Percentiles rank a stretch among this genome's conserved stretches.
These are phyloP conservation scores for Cyanoderma ruficeps DNA, from an alignment of 2,113 vertebrate genomes.

Conservation along the genomic window DNA sequence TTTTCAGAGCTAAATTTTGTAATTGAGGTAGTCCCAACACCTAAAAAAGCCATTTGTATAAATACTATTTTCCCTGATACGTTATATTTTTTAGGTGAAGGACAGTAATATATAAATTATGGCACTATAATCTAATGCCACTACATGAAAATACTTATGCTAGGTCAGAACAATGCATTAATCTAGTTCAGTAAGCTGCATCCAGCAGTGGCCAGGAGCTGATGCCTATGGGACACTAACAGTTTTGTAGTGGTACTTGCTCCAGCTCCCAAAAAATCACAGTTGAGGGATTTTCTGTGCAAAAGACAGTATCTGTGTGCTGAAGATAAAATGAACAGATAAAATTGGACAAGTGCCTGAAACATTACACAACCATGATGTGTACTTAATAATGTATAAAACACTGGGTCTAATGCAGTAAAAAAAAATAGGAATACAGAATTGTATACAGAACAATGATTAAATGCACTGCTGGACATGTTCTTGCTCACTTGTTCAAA, in stretches of 20 bases:
- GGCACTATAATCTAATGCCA: neutral
- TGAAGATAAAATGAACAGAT: neutral
- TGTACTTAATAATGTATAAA: neutral
- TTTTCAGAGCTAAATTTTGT: neutral
- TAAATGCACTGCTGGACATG: neutral
- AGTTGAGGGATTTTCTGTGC: neutral
- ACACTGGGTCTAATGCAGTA: neutral
- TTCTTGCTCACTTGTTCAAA: neutral
- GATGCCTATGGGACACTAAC: neutral
- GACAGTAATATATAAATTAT: neutral
- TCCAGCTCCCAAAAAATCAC: neutral
- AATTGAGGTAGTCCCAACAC: neutral
- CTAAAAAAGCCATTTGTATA: neutral
- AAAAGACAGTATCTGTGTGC: neutral
- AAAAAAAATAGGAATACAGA: neutral
- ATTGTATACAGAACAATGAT: neutral
- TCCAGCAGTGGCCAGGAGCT: neutral
- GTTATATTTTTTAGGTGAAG: neutral
- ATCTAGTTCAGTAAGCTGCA: neutral
- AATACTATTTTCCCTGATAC: neutral
- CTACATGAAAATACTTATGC: neutral
- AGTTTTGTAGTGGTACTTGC: neutral
- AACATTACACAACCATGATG: neutral
- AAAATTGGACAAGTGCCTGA: neutral
- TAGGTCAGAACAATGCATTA: neutral